Conservation (phyloP, 2,797 vertebrate genomes). For the Aulostomus chinensis region DNA sequence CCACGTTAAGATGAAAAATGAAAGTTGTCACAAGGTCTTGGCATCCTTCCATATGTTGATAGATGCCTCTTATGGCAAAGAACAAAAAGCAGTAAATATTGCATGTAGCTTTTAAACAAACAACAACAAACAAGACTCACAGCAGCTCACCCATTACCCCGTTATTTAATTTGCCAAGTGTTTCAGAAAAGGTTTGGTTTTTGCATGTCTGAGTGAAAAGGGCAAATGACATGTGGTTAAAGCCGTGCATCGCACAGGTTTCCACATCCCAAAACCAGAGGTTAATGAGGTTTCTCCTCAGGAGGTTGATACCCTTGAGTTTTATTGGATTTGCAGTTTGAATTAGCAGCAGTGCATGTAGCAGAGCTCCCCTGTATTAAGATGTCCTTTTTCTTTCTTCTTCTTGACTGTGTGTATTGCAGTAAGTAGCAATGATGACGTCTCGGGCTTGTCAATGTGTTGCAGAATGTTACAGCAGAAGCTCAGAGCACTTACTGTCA, state of each 20-base stretch:
- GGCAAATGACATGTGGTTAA: conserved; percentile 39
- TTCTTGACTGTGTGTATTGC: conserved; percentile 29
- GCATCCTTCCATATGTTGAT: conserved; percentile 14
- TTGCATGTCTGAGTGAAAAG: conserved; percentile 10
- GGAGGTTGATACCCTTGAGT: conserved; percentile 51
- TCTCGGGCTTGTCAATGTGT: conserved; percentile 52
- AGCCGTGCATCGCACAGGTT: conserved; percentile 20
- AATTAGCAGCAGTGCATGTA: conserved; percentile 40
- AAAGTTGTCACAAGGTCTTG: conserved; percentile 38
- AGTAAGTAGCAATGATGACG: conserved; percentile 33
- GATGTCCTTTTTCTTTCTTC: conserved; percentile 28
- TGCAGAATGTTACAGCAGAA: conserved; percentile 64
- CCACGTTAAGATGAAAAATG: conserved; percentile 27
- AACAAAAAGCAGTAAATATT: conserved; percentile 5
- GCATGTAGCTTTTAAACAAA: no score
- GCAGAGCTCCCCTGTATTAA: conserved; percentile 33
- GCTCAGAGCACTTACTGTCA: conserved; percentile 61
- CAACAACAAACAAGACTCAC: no score
- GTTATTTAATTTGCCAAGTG: no score
- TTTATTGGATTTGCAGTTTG: conserved; percentile 62
- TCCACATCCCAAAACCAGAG: conserved; percentile 38
- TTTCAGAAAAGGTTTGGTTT: no score
- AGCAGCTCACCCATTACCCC: no score
- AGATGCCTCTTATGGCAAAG: conserved; percentile 24
- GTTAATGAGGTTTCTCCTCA: conserved; percentile 50